A percentile compares a stretch with the other conserved stretches of the same genome.
These are phyloP conservation scores for Napeogenes inachia DNA, from an alignment of 2,888 invertebrate species.

Conservation along the genomic window DNA sequence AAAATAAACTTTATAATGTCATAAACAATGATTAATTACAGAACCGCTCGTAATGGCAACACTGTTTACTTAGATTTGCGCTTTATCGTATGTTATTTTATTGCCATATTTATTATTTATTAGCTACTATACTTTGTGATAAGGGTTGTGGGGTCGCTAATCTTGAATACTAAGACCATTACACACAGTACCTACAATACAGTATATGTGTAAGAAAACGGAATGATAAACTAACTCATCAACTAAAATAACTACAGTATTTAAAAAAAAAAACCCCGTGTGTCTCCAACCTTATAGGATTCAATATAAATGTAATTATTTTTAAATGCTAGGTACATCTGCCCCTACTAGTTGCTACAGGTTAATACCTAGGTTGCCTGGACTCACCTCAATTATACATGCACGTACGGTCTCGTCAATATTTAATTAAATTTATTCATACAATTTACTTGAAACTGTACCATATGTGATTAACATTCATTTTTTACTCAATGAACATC, in stretches of 20 bases:
- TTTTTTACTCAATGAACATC: neutral
- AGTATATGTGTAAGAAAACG: neutral
- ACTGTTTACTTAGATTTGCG: constrained; percentile 23
- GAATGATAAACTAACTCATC: too few relatives aligned
- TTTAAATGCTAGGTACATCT: neutral
- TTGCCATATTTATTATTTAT: constrained; percentile 7
- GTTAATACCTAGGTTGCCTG: constrained; percentile 1
- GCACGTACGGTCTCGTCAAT: neutral
- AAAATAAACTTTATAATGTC: neutral
- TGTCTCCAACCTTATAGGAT: neutral
- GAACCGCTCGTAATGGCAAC: neutral
- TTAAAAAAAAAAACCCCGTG: neutral
- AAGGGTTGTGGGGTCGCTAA: neutral
- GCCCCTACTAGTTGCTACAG: neutral
- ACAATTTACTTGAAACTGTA: neutral
- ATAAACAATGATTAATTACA: constrained; percentile 7
- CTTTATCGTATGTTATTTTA: constrained; percentile 12
- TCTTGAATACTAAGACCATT: too few relatives aligned
- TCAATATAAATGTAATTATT: neutral
- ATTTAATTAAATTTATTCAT: neutral
- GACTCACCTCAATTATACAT: neutral
- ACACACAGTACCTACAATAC: too few relatives aligned
- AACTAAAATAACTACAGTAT: neutral
- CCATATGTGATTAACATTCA: neutral
- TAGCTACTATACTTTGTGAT: constrained; percentile 2